These are phyloP conservation scores for Conchocele bisecta DNA, from an alignment of 2,888 invertebrate genomes.

Conservation along the genomic window DNA sequence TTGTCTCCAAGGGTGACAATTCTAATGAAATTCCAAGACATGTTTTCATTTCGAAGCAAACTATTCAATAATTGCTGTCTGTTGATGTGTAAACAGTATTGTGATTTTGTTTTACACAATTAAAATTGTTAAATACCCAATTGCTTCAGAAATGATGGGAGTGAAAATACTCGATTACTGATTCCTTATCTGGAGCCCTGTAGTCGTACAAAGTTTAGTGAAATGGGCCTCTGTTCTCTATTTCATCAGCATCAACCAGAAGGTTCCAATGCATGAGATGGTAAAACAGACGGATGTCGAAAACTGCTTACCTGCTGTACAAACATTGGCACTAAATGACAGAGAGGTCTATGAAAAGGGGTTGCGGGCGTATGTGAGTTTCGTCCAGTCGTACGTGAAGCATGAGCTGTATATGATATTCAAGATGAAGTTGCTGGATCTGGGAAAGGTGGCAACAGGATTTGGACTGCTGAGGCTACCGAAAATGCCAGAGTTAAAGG, in stretches of 20 bases:
- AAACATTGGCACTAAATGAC: constrained; percentile 88
- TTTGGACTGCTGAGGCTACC: constrained; percentile 96
- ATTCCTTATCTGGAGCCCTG: too few relatives aligned
- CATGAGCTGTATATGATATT: constrained; percentile 97
- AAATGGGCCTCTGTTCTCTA: too few relatives aligned
- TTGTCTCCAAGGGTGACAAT: too few relatives aligned
- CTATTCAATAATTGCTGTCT: too few relatives aligned
- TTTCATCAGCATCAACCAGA: constrained; percentile 95
- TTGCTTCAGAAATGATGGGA: too few relatives aligned
- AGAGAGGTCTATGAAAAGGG: constrained; percentile 93
- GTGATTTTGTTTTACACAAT: too few relatives aligned
- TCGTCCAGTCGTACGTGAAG: constrained; percentile 95
- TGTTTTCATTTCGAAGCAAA: too few relatives aligned
- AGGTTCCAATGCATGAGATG: constrained; percentile 83
- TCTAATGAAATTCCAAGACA: too few relatives aligned
- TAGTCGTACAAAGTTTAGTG: too few relatives aligned
- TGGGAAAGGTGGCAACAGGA: constrained; percentile 92
- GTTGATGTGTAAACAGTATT: too few relatives aligned
- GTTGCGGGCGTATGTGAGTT: constrained; percentile 96
- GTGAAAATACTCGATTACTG: too few relatives aligned
- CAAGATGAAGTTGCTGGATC: constrained; percentile 92
- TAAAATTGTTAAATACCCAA: too few relatives aligned
- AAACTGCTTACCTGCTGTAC: constrained; percentile 84
- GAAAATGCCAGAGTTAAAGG: constrained; percentile 96
- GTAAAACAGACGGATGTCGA: constrained; percentile 61